Conservation (phyloP, 2,113 vertebrate genomes). For the Mastomys natalensis region DNA sequence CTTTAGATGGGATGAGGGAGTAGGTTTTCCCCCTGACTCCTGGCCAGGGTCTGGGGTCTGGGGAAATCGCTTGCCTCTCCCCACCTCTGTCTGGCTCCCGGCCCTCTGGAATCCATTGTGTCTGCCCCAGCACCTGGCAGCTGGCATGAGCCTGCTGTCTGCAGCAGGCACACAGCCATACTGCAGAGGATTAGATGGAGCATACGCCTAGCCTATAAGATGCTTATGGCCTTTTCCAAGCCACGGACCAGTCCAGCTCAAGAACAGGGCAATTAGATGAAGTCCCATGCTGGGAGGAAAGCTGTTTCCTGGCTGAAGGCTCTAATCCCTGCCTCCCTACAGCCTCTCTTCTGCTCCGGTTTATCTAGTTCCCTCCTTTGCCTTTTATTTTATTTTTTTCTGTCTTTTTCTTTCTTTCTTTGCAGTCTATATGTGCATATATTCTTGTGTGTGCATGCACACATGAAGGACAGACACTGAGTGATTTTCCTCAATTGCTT, state of each 20-base stretch:
- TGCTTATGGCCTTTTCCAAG: conserved; percentile 85
- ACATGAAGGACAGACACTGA: not conserved
- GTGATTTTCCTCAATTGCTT: not conserved
- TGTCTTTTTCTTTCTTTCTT: not conserved
- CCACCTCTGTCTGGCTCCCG: not conserved
- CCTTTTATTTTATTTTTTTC: not conserved
- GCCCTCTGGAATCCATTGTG: not conserved
- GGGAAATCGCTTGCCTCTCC: conserved; percentile 40
- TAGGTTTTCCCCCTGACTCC: conserved; percentile 22
- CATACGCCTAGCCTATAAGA: conserved; percentile 82
- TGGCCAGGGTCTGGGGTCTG: conserved; percentile 49
- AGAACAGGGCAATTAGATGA: conserved; percentile 81
- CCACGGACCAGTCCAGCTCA: conserved; percentile 81
- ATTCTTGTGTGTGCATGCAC: not conserved
- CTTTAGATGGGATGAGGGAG: conserved; percentile 60
- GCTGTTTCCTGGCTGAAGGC: conserved; percentile 63
- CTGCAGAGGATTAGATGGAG: conserved; percentile 85
- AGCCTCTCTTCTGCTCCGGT: not conserved
- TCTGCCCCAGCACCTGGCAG: conserved; percentile 61
- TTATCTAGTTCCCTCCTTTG: not conserved
- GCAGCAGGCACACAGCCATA: conserved; percentile 72
- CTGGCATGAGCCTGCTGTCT: conserved; percentile 65
- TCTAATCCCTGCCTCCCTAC: too few relatives aligned
- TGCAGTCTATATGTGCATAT: too few relatives aligned
- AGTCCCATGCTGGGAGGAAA: conserved; percentile 64